Conservation (phyloP, 2,113 vertebrate species). For the Phaethon lepturus region DNA sequence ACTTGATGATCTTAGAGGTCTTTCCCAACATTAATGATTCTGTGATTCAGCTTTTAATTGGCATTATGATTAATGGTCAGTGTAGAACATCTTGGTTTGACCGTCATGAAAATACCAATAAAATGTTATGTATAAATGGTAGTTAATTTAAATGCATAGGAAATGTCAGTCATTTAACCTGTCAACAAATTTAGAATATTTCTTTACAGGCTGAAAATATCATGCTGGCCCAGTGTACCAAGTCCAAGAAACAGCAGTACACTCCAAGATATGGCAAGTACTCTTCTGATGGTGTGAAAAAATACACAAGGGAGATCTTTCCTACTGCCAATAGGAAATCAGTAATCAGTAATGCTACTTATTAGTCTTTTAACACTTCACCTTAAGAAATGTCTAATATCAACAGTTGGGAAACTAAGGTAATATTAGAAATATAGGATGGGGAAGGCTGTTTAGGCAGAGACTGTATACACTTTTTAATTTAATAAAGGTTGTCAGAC, state of each 20-base stretch:
- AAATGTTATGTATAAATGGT: not conserved
- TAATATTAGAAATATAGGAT: not conserved
- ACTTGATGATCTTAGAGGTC: no score
- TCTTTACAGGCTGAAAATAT: constrained; percentile 68
- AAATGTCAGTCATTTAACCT: not conserved
- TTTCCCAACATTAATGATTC: no score
- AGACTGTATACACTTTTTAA: not conserved
- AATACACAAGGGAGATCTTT: not conserved
- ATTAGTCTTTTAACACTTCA: not conserved
- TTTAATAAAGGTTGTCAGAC: not conserved
- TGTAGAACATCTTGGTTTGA: not conserved
- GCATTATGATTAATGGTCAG: not conserved
- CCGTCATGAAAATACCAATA: not conserved
- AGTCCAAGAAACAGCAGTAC: constrained; percentile 80
- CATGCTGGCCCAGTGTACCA: constrained; percentile 81
- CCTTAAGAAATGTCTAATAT: not conserved
- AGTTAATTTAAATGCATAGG: not conserved
- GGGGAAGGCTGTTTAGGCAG: not conserved
- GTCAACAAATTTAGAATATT: not conserved
- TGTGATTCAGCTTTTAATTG: not conserved
- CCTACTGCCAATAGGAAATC: not conserved
- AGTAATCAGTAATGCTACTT: not conserved
- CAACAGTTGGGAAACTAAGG: not conserved
- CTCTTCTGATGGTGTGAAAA: constrained; percentile 48
- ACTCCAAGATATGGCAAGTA: constrained; percentile 74